These are phyloP conservation scores for Salmo trutta DNA, from an alignment of 2,797 vertebrate species.

Conservation along the genomic window DNA sequence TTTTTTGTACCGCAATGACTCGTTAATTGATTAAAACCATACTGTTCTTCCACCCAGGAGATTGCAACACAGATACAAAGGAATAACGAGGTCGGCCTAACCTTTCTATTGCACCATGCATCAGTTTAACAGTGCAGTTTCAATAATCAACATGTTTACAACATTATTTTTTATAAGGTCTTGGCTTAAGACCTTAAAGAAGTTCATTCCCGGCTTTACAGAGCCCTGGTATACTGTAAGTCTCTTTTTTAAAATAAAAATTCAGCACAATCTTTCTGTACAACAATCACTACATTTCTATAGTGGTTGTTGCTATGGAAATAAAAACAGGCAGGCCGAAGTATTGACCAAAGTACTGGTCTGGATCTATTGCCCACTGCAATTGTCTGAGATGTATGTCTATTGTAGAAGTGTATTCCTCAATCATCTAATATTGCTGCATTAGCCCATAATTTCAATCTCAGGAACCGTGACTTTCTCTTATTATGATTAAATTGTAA, in stretches of 20 bases:
- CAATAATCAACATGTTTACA: slow-evolving; percentile 10
- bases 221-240: too few species aligned
- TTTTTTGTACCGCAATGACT: slow-evolving; percentile 56
- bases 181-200: background rate
- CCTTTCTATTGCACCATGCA: slow-evolving; percentile 33
- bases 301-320: background rate
- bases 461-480: background rate
- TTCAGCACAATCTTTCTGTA: background rate
- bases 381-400: background rate
- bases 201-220: too few species aligned
- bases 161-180: background rate
- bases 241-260: too few species aligned
- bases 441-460: background rate
- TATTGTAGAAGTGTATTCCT: background rate
- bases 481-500: background rate
- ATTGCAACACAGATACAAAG: slow-evolving; percentile 53
- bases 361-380: background rate
- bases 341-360: background rate
- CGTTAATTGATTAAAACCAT: slow-evolving; percentile 69
- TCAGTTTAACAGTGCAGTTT: slow-evolving; percentile 27
- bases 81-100: slow-evolving; percentile 25
- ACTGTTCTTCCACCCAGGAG: slow-evolving; percentile 26
- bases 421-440: background rate
- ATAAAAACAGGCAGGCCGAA: background rate
- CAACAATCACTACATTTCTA: background rate